Percentiles rank a stretch among this genome's conserved stretches.
Conservation (phyloP, 2,888 invertebrate genomes). For the Drosophila anomelani region DNA sequence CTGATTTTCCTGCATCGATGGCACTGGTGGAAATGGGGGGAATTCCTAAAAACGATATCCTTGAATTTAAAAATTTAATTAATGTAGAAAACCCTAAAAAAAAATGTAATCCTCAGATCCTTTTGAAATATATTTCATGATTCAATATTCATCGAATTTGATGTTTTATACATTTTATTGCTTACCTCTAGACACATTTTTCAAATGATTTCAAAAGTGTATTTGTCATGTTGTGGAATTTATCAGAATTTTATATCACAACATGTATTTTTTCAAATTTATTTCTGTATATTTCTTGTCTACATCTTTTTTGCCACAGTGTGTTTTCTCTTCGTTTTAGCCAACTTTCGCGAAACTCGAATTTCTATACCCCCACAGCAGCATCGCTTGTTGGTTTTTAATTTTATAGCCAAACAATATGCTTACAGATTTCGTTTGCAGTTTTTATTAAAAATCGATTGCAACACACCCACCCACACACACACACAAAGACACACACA, state of each 20-base stretch:
- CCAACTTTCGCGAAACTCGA: constrained; percentile 20
- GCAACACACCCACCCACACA: constrained; percentile 6
- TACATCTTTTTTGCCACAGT: not conserved
- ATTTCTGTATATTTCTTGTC: not conserved
- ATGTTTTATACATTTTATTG: too few species aligned
- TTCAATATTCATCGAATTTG: too few species aligned
- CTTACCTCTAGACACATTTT: too few species aligned
- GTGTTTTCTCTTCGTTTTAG: not conserved
- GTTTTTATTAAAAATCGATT: constrained; percentile 72
- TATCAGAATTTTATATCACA: not conserved
- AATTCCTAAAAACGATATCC: too few species aligned
- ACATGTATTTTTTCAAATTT: not conserved
- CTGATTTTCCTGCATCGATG: constrained; percentile 13
- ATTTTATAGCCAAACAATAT: constrained; percentile 73
- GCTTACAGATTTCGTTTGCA: constrained; percentile 60
- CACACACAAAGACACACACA: not conserved
- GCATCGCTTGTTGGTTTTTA: constrained; percentile 70
- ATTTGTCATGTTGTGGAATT: too few species aligned
- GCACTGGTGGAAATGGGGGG: constrained; percentile 3
- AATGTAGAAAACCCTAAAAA: too few species aligned
- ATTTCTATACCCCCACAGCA: constrained; percentile 12
- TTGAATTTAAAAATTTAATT: too few species aligned
- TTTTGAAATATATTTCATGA: too few species aligned
- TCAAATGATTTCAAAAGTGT: too few species aligned
- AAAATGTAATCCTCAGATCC: too few species aligned